A percentile compares a stretch with the other conserved stretches of the same genome.
Evolutionary conservation across 2,113 vertebrate genomes (phyloP).

Genomic region (Cariama cristata): DNA sequence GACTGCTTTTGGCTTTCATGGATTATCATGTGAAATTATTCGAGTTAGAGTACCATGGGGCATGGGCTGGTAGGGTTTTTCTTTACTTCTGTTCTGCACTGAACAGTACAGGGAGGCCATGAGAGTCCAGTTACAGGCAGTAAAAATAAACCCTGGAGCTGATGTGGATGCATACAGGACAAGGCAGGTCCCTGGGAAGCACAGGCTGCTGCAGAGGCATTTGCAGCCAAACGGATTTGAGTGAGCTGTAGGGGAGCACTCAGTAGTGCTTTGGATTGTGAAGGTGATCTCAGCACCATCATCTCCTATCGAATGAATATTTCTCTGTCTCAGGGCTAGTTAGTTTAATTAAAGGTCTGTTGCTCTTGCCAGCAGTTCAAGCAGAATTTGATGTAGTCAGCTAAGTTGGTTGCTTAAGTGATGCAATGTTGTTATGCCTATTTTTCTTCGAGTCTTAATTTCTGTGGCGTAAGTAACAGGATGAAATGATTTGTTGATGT

Average conservation of each 20-base stretch:
- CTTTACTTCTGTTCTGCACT: not conserved
- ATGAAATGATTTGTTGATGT: not conserved
- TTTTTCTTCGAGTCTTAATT: not conserved
- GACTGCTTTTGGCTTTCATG: not conserved
- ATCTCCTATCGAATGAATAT: not conserved
- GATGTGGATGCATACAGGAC: fast-evolving
- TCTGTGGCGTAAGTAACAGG: not conserved
- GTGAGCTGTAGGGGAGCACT: not conserved
- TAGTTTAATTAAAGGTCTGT: constrained; percentile 20
- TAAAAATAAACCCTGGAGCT: not conserved
- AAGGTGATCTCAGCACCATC: not conserved
- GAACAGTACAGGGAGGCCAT: fast-evolving
- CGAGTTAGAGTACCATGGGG: not conserved
- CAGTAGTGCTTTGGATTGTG: not conserved
- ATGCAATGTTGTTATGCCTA: not conserved
- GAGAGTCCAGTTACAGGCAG: not conserved
- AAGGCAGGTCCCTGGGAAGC: not conserved
- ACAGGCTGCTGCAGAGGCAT: not conserved
- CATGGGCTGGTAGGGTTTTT: not conserved
- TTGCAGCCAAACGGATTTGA: not conserved
- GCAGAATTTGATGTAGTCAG: constrained; percentile 5
- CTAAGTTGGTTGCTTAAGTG: not conserved
- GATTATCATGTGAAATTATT: not conserved
- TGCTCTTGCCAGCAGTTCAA: not conserved
- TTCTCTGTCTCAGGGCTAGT: not conserved